Conservation (phyloP, 2,888 invertebrate species). For the Psylliodes chrysocephalus region DNA sequence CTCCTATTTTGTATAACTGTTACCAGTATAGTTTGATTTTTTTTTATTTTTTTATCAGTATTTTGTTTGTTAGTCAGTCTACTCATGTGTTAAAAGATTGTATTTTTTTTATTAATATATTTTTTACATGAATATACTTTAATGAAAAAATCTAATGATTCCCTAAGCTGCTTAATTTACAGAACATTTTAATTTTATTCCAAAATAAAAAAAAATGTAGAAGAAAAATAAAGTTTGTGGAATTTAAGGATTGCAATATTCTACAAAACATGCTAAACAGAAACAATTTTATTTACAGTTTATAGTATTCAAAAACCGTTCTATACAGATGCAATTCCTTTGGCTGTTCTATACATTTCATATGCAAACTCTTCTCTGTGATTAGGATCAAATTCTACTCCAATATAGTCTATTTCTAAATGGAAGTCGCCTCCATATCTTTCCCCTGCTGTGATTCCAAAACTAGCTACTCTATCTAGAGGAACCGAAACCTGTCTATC, state of each 20-base stretch:
- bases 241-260: too few species aligned
- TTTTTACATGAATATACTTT: too few species aligned
- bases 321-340: constrained; percentile 73
- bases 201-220: too few species aligned
- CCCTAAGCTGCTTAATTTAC: too few species aligned
- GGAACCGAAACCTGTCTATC: constrained; percentile 78
- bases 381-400: constrained; percentile 81
- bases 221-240: too few species aligned
- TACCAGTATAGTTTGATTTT: background rate
- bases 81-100: too few species aligned
- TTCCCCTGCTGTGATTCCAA: constrained; percentile 88
- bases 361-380: constrained; percentile 91
- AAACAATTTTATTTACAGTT: background rate
- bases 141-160: too few species aligned
- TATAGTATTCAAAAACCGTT: background rate
- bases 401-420: constrained; percentile 94
- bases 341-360: constrained; percentile 85
- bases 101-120: too few species aligned
- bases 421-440: constrained; percentile 84
- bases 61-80: too few species aligned
- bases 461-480: constrained; percentile 72
- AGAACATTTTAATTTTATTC: too few species aligned
- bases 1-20: too few species aligned
- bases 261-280: background rate
- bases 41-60: too few species aligned